A percentile compares a stretch with the other conserved stretches of the same genome.
Conservation (phyloP, 2,113 vertebrate species). For the Cromileptes altivelis region DNA sequence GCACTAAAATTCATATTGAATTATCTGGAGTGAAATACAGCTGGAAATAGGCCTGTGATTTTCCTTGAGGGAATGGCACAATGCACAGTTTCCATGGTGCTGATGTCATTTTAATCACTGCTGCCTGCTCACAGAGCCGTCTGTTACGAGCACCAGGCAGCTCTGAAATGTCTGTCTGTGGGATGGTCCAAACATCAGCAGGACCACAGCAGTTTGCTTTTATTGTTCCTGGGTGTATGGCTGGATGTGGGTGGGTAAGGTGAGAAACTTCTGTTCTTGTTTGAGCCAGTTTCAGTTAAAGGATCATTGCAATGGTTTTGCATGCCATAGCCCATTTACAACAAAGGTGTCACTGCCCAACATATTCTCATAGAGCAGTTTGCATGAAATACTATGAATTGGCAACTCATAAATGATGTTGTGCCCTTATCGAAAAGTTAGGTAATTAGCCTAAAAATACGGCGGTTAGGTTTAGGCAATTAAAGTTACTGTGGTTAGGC, state of each 20-base stretch:
- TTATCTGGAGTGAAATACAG: slow-evolving; percentile 71
- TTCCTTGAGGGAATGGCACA: slow-evolving; percentile 69
- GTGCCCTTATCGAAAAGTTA: no score
- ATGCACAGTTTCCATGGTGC: slow-evolving; percentile 65
- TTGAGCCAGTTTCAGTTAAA: slow-evolving; percentile 1
- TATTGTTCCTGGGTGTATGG: slow-evolving; percentile 31
- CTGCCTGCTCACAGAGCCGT: slow-evolving; percentile 35
- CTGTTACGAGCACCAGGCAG: slow-evolving; percentile 25
- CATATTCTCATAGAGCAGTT: no score
- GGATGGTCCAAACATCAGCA: slow-evolving; percentile 44
- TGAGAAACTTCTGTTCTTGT: slow-evolving; percentile 24
- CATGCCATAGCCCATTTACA: neutral
- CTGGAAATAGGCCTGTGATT: slow-evolving; percentile 63
- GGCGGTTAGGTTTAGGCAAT: no score
- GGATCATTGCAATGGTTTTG: neutral
- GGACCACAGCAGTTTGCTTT: slow-evolving; percentile 27
- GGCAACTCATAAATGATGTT: no score
- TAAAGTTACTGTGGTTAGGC: no score
- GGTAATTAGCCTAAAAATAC: no score
- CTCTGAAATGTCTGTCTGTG: slow-evolving; percentile 39
- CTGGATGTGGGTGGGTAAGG: slow-evolving; percentile 23
- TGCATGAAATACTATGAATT: no score
- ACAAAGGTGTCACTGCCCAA: neutral
- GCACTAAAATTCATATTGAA: slow-evolving; percentile 68
- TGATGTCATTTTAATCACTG: slow-evolving; percentile 80